Evolutionary conservation across 2,888 invertebrate species (phyloP).

Genomic region (Muscina levida): DNA sequence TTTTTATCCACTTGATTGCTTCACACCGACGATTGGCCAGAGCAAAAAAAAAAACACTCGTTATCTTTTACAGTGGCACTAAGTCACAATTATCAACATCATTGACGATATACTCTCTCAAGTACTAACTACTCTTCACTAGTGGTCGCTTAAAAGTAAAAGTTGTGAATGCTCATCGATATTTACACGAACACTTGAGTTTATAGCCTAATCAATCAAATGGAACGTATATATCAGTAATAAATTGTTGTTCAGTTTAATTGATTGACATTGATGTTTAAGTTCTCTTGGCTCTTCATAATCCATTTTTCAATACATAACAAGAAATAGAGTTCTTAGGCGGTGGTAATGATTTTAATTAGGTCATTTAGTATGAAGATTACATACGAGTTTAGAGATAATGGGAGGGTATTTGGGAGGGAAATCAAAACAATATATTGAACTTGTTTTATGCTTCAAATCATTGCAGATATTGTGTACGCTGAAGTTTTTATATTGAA

Average conservation of each 20-base stretch:
- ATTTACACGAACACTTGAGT: constrained; percentile 8
- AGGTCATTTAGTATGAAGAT: too few relatives aligned
- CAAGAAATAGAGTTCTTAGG: too few relatives aligned
- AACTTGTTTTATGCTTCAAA: too few relatives aligned
- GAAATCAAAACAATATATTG: too few relatives aligned
- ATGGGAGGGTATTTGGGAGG: too few relatives aligned
- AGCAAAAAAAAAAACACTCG: background rate
- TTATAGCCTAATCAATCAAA: constrained; percentile 37
- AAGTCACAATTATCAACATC: background rate
- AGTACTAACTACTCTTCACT: too few relatives aligned
- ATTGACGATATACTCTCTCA: too few relatives aligned
- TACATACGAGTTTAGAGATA: too few relatives aligned
- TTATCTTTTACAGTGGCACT: constrained; percentile 8
- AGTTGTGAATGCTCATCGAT: background rate
- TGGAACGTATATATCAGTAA: constrained; percentile 23
- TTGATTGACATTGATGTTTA: constrained; percentile 1
- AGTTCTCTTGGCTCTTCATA: background rate
- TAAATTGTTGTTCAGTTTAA: constrained; percentile 12
- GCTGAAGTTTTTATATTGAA: too few relatives aligned
- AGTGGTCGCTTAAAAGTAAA: background rate
- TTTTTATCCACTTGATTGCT: background rate
- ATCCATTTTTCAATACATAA: too few relatives aligned
- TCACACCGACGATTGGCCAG: background rate
- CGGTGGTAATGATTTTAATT: too few relatives aligned
- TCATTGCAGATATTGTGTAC: too few relatives aligned